phyloP scores from a whole-genome alignment of 2,113 vertebrate species.

The Meleagris gallopavo region DNA sequence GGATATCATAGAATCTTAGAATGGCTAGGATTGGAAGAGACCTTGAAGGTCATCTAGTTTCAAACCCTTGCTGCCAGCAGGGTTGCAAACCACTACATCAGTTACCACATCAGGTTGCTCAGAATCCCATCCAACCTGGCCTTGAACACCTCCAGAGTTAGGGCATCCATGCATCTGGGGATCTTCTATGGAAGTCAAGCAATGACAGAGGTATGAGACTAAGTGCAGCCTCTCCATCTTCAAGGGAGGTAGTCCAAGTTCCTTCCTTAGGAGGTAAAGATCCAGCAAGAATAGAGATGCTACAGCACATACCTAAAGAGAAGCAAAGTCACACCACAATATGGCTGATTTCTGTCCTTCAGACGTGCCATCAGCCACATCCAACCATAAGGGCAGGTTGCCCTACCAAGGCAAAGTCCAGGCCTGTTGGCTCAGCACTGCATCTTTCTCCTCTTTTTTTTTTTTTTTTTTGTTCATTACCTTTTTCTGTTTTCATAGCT shows the following conservation, averaged over 20 bases:
- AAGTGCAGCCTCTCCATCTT: neutral
- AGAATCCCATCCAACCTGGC: too few relatives aligned
- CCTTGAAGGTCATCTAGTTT: too few relatives aligned
- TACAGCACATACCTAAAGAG: neutral
- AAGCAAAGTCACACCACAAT: neutral
- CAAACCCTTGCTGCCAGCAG: too few relatives aligned
- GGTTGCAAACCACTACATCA: too few relatives aligned
- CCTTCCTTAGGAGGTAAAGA: neutral
- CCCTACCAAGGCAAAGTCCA: neutral
- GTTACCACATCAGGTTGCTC: too few relatives aligned
- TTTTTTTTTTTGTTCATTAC: neutral
- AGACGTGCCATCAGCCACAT: neutral
- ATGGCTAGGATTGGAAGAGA: too few relatives aligned
- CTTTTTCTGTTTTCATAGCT: neutral
- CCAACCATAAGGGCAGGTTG: neutral
- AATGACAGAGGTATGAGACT: neutral
- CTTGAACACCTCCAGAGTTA: too few relatives aligned
- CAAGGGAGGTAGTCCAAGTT: neutral
- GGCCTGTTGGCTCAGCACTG: neutral
- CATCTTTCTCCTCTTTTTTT: neutral
- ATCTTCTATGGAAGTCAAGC: neutral
- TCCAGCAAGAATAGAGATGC: neutral
- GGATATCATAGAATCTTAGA: neutral
- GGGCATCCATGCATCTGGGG: neutral
- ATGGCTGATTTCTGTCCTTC: accelerated